phyloP scores from a whole-genome alignment of 2,888 invertebrate species.

The Timema cristinae region DNA sequence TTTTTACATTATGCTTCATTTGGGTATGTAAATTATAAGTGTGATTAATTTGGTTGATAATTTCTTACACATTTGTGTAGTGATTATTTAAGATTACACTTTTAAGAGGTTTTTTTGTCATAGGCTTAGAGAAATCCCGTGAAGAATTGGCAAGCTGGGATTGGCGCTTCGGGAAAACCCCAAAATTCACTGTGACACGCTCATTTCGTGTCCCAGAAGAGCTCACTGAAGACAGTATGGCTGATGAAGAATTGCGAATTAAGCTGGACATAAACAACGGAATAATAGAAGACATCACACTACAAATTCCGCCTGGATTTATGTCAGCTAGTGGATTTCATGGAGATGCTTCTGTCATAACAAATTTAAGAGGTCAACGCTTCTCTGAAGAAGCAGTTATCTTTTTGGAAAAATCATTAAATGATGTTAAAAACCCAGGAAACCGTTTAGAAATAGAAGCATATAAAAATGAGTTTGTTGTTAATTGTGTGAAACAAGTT shows the following conservation, averaged over 20 bases:
- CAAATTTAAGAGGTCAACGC: slow-evolving; percentile 60
- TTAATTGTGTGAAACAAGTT: slow-evolving; percentile 59
- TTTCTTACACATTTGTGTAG: no score
- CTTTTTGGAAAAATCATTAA: slow-evolving; percentile 50
- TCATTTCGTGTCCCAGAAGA: slow-evolving; percentile 55
- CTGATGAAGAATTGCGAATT: slow-evolving; percentile 53
- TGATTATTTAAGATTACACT: no score
- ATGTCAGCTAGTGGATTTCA: slow-evolving; percentile 54
- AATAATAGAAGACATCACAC: slow-evolving; percentile 59
- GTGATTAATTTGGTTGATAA: no score
- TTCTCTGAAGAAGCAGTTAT: slow-evolving; percentile 61
- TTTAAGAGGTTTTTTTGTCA: slow-evolving; percentile 28
- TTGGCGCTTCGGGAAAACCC: slow-evolving; percentile 85
- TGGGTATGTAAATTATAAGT: no score
- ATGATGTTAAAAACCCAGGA: slow-evolving; percentile 21
- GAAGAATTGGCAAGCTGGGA: slow-evolving; percentile 74
- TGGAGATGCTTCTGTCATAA: slow-evolving; percentile 62
- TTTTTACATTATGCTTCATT: no score
- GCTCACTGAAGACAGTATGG: slow-evolving; percentile 33
- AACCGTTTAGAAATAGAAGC: not conserved
- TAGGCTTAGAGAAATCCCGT: slow-evolving; percentile 67
- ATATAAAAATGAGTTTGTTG: slow-evolving; percentile 53
- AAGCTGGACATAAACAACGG: slow-evolving; percentile 63
- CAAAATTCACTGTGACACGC: slow-evolving; percentile 71
- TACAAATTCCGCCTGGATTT: slow-evolving; percentile 60